These are phyloP conservation scores for Chironomus striatipennis DNA, from an alignment of 1,140 invertebrate genomes.

Conservation along the genomic window DNA sequence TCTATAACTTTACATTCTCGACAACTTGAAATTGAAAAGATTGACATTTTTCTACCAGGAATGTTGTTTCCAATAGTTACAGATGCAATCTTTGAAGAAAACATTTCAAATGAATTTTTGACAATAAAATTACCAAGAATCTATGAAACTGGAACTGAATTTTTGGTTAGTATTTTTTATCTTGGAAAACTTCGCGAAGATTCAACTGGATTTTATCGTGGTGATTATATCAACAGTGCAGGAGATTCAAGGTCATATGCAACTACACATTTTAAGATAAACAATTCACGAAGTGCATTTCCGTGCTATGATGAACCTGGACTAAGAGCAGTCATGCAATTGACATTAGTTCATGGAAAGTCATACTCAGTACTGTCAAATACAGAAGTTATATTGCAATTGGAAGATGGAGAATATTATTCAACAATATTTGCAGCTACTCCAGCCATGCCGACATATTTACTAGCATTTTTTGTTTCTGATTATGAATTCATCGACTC, in stretches of 20 bases:
- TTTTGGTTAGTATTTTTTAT: slow-evolving; percentile 28
- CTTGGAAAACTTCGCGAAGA: slow-evolving; percentile 33
- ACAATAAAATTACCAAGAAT: background rate
- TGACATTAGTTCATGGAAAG: slow-evolving; percentile 51
- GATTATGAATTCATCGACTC: slow-evolving; percentile 43
- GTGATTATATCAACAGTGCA: slow-evolving; percentile 40
- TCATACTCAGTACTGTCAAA: slow-evolving; percentile 40
- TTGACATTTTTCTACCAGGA: slow-evolving; percentile 29
- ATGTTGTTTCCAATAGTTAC: slow-evolving; percentile 30
- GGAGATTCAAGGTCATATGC: slow-evolving; percentile 46
- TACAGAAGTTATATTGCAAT: background rate
- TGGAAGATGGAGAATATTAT: background rate
- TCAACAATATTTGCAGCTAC: slow-evolving; percentile 32
- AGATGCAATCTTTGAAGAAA: background rate
- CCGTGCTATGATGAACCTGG: slow-evolving; percentile 85
- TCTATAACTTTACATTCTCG: slow-evolving; percentile 46
- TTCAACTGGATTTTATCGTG: slow-evolving; percentile 53
- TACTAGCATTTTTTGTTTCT: slow-evolving; percentile 58
- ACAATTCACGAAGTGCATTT: slow-evolving; percentile 69
- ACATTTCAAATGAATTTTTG: background rate
- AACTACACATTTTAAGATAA: slow-evolving; percentile 73
- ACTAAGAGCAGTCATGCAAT: slow-evolving; percentile 67
- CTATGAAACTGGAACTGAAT: slow-evolving; percentile 38
- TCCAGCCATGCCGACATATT: slow-evolving; percentile 61
- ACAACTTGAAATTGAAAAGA: slow-evolving; percentile 34